phyloP scores from a whole-genome alignment of 2,888 invertebrate genomes.

The Rhyacophila evoluta region DNA sequence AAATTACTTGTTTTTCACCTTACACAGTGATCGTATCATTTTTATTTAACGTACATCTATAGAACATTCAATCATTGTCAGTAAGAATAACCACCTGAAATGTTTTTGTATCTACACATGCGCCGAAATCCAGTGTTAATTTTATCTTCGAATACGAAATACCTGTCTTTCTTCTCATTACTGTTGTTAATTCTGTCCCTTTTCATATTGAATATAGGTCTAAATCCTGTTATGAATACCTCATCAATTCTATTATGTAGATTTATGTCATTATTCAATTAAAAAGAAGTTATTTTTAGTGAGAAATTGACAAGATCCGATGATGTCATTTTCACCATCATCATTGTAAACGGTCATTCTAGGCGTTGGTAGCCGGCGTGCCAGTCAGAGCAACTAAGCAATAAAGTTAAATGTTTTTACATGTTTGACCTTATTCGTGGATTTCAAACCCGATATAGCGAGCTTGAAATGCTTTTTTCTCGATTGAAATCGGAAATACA shows the following conservation, averaged over 20 bases:
- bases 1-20: neutral
- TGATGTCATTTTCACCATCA: constrained; percentile 38
- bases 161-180: neutral
- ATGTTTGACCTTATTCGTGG: constrained; percentile 39
- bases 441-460: constrained; percentile 20
- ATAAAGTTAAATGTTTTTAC: constrained; percentile 30
- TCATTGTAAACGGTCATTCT: constrained; percentile 8
- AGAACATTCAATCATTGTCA: neutral
- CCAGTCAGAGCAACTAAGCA: neutral
- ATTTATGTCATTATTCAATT: neutral
- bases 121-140: neutral
- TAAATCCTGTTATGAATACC: neutral
- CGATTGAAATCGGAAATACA: neutral
- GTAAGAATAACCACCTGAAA: constrained; percentile 2
- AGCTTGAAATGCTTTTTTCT: constrained; percentile 2
- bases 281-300: constrained; percentile 28
- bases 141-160: constrained; percentile 6
- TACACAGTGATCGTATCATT: neutral
- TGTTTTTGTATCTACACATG: constrained; percentile 22
- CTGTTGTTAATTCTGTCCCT: neutral
- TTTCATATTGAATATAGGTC: neutral
- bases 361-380: constrained; percentile 36
- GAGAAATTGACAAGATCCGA: constrained; percentile 25
- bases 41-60: neutral
- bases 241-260: neutral